phyloP scores from a whole-genome alignment of 2,113 vertebrate species.

The Paramisgurnus dabryanus region DNA sequence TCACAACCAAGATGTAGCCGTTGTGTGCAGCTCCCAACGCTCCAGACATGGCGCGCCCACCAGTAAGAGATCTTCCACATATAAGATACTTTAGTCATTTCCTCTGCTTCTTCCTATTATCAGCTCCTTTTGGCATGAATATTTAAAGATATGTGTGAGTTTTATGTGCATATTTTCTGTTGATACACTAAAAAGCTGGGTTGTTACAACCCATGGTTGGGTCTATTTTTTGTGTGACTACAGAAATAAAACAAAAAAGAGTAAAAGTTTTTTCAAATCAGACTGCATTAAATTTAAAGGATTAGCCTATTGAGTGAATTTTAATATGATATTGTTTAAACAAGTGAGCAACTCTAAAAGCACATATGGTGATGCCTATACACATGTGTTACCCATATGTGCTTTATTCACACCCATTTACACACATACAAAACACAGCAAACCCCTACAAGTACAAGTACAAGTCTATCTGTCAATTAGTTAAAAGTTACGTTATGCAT shows the following conservation, averaged over 20 bases:
- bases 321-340: slow-evolving; percentile 3
- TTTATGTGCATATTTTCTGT: no score
- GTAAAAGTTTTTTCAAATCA: no score
- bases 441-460: no score
- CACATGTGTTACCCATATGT: slow-evolving; percentile 32
- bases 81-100: not conserved
- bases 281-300: no score
- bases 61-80: slow-evolving; percentile 72
- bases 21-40: slow-evolving; percentile 78
- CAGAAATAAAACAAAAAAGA: no score
- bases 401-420: not conserved
- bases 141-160: no score
- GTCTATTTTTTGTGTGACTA: no score
- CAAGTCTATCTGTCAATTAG: not conserved
- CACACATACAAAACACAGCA: not conserved
- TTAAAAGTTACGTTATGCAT: not conserved
- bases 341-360: not conserved
- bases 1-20: slow-evolving; percentile 84
- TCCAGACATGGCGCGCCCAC: slow-evolving; percentile 67
- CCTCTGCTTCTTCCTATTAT: not conserved
- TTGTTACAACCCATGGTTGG: no score
- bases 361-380: not conserved
- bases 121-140: not conserved
- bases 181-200: no score
- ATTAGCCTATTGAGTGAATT: no score